Evolutionary conservation across 2,888 invertebrate genomes (phyloP).

Genomic region (Autographa pulchrina): DNA sequence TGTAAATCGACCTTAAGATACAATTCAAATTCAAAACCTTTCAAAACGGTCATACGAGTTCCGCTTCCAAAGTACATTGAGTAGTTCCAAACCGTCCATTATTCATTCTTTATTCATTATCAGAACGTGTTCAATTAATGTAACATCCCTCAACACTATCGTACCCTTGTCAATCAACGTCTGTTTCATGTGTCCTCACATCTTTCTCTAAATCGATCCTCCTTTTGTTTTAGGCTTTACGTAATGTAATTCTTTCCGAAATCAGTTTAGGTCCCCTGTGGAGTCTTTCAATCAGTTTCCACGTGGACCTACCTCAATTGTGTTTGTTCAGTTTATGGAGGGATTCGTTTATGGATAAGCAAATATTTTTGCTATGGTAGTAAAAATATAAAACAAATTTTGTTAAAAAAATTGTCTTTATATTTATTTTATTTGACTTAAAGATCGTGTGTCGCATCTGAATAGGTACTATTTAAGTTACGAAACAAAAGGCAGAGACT

Average conservation of each 20-base stretch:
- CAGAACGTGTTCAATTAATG: conserved; percentile 60
- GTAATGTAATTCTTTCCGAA: conserved; percentile 38
- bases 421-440: too few species aligned
- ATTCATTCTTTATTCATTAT: conserved; percentile 62
- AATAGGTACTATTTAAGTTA: too few species aligned
- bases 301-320: conserved; percentile 8
- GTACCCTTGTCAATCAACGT: conserved; percentile 67
- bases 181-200: conserved; percentile 51
- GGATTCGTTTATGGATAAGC: background rate
- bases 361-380: background rate
- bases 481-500: too few species aligned
- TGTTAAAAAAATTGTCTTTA: too few species aligned
- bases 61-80: conserved; percentile 14
- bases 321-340: background rate
- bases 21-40: background rate
- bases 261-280: conserved; percentile 27
- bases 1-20: too few species aligned
- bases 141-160: conserved; percentile 56
- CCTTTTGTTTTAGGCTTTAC: conserved; percentile 34
- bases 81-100: conserved; percentile 18
- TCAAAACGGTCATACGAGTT: background rate
- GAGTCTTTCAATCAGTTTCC: conserved; percentile 34
- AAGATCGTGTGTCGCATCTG: too few species aligned
- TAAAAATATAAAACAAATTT: too few species aligned
- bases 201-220: conserved; percentile 40